Evolutionary conservation across 2,797 vertebrate species (phyloP).

Genomic region (Graptemys geographica): DNA sequence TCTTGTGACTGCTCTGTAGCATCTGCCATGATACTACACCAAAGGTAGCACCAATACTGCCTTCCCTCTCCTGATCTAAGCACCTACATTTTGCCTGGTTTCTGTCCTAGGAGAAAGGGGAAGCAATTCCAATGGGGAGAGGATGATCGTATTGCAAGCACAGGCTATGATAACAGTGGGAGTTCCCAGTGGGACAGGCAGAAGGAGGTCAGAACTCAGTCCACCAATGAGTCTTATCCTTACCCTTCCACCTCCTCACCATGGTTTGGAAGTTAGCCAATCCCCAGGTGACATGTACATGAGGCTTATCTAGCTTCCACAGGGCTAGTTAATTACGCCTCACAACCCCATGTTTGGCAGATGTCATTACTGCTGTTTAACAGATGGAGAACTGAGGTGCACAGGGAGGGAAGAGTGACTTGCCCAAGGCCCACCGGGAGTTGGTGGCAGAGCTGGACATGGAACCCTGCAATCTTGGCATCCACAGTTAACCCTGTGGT

Average conservation of each 20-base stretch:
- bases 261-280: not conserved
- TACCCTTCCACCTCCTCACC: not conserved
- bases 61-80: not conserved
- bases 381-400: not conserved
- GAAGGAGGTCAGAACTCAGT: not conserved
- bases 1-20: not conserved
- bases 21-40: not conserved
- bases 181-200: not conserved
- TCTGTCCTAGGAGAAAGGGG: fast-evolving
- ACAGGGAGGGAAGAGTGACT: not conserved
- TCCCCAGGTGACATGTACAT: not conserved
- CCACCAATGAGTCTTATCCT: not conserved
- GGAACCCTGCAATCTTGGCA: not conserved
- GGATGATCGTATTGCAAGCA: not conserved
- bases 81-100: not conserved
- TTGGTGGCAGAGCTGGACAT: not conserved
- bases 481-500: not conserved
- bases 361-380: not conserved
- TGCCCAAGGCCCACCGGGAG: not conserved
- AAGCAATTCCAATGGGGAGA: not conserved
- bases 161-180: not conserved
- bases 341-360: not conserved
- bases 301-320: not conserved
- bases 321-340: not conserved
- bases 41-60: not conserved